phyloP scores from a whole-genome alignment of 2,113 vertebrate genomes.

The Prinia subflava region DNA sequence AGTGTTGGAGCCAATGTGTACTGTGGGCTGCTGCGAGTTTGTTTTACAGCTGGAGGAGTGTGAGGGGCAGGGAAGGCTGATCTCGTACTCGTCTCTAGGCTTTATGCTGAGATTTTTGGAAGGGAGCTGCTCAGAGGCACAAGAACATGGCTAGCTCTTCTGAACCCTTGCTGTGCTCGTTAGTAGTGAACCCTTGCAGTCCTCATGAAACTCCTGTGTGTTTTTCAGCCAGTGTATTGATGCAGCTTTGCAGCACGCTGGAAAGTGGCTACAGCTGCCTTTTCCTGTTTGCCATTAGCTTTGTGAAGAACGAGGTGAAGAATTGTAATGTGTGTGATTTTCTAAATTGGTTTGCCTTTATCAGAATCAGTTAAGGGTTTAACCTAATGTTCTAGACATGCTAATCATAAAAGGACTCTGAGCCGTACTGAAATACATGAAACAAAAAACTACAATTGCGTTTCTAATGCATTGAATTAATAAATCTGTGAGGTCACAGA shows the following conservation, averaged over 20 bases:
- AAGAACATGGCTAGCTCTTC: background rate
- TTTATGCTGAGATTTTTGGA: background rate
- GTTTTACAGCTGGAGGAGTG: background rate
- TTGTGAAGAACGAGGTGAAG: background rate
- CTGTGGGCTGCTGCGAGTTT: background rate
- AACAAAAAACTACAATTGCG: background rate
- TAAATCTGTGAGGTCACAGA: background rate
- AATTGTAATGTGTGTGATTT: background rate
- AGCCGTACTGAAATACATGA: background rate
- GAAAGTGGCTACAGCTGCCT: background rate
- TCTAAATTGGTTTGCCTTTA: background rate
- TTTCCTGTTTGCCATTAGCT: background rate
- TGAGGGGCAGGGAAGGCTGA: background rate
- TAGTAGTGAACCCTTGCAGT: background rate
- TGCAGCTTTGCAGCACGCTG: background rate
- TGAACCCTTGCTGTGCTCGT: background rate
- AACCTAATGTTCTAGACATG: background rate
- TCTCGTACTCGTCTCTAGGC: background rate
- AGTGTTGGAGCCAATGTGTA: accelerated
- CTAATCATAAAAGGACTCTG: background rate
- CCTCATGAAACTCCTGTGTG: accelerated
- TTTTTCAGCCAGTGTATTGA: background rate
- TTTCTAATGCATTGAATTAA: background rate
- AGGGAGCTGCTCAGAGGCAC: background rate
- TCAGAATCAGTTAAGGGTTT: background rate